Conservation (phyloP, 2,888 invertebrate genomes). For the Odontocolon sp. region DNA sequence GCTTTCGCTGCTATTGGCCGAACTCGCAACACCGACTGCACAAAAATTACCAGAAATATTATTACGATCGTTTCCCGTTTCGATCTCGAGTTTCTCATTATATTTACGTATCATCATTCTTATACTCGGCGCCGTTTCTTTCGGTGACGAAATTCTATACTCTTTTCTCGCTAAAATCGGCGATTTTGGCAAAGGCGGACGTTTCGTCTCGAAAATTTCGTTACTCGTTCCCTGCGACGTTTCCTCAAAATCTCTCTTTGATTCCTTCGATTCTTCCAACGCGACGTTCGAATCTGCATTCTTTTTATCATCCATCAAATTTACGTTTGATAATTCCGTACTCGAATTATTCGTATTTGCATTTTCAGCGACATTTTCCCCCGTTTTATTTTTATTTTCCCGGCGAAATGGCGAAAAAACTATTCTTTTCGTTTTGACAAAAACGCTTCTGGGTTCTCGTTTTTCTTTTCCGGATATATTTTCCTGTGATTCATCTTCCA, state of each 20-base stretch:
- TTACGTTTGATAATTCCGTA: not conserved
- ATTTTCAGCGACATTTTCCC: not conserved
- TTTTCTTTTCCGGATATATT: conserved; percentile 59
- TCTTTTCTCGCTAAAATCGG: conserved; percentile 82
- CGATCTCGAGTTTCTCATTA: conserved; percentile 81
- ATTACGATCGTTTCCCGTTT: not conserved
- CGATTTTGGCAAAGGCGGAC: conserved; percentile 84
- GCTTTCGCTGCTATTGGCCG: conserved; percentile 81
- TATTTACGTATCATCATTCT: conserved; percentile 87
- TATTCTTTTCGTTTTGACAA: conserved; percentile 91
- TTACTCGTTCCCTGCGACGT: not conserved
- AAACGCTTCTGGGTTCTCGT: conserved; percentile 83
- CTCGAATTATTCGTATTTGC: not conserved
- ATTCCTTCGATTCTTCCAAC: not conserved
- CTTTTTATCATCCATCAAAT: conserved; percentile 54
- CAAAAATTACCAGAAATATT: conserved; percentile 12
- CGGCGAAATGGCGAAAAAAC: conserved; percentile 88
- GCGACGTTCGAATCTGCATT: not conserved
- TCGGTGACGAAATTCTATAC: conserved; percentile 80
- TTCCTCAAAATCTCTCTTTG: not conserved
- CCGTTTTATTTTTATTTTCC: conserved; percentile 25
- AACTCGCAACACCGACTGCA: conserved; percentile 1
- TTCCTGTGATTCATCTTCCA: conserved; percentile 39
- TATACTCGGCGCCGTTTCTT: conserved; percentile 87
- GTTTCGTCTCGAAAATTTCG: conserved; percentile 51